Evolutionary conservation across 2,888 invertebrate genomes (phyloP), one percentile per base, ranked within the genome.

Genomic region (Ophion obscuratus): DNA sequence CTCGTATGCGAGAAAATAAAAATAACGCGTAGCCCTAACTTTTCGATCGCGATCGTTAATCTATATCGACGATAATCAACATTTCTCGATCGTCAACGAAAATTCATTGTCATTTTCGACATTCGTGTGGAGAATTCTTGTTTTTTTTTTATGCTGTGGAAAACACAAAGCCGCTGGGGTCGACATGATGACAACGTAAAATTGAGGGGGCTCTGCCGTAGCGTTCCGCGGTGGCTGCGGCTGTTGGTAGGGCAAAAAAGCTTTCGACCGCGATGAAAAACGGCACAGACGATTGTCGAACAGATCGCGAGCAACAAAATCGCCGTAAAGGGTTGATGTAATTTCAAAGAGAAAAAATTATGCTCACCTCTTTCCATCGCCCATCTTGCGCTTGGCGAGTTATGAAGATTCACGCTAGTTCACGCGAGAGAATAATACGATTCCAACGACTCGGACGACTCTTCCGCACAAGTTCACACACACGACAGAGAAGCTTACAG

Each of bases 161-260:
- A 74, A 81, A 81, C 81, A 91, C 88, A 91, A 88, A 85, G 89
- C 89, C 85, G 73, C 74, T 85, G 87, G 88, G 91, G 91, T 92
- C 94, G 94, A 94, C 94, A 94, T 93, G 94, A 94, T 94, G 94
- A 94, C 94, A 94, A 93, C 90, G 94, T 94, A 92, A 92, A 94
- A 93, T 94, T 94, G 94, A 92, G 91, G 91, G 89, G 90, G 88
- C 87, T 75, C 90, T 89, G 88, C 84, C 87, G 88, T 88, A 87
- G 87, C 89, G 88, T 87, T 74, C 85, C 80, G 85, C 77, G 77
- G 61, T 75, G 64, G 80, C 61, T 86, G 81, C 87, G 81, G 78
- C 81, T 74, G 74, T 66, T 71, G 78, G 14, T 14, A 53, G 24
- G 40, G 40, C 70, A 71, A 40, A 73, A 44, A 66, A 79, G 76